Evolutionary conservation across 2,797 vertebrate genomes (phyloP).

Genomic region (Phoeniculus purpureus): DNA sequence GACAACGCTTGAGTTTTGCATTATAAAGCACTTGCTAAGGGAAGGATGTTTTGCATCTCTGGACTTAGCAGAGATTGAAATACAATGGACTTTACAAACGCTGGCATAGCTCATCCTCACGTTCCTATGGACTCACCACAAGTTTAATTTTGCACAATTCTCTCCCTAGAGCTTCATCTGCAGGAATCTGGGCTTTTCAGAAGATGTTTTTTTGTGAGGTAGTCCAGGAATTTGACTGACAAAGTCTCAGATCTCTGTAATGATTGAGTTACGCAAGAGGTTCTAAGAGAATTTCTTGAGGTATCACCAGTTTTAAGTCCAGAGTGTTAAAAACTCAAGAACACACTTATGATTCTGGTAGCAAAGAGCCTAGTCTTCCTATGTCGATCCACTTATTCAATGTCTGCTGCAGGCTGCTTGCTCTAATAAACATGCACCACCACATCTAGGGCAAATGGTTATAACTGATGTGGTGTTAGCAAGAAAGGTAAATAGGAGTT

Average conservation of each 20-base stretch:
- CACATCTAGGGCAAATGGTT: not conserved
- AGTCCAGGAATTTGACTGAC: not conserved
- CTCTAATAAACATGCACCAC: not conserved
- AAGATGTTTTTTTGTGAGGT: not conserved
- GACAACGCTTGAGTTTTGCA: constrained; percentile 16
- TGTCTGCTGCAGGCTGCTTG: not conserved
- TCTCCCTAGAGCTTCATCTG: not conserved
- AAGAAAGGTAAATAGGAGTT: not conserved
- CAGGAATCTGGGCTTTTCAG: not conserved
- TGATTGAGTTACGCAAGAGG: not conserved
- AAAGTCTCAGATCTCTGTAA: not conserved
- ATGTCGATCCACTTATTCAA: not conserved
- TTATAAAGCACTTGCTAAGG: not conserved
- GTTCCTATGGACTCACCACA: not conserved
- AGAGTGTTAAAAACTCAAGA: not conserved
- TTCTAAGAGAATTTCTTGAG: not conserved
- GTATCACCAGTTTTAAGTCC: not conserved
- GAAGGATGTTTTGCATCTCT: not conserved
- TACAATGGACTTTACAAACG: not conserved
- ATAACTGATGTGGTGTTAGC: not conserved
- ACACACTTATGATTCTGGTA: not conserved
- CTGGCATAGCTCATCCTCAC: not conserved
- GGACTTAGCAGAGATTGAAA: not conserved
- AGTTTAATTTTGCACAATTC: not conserved
- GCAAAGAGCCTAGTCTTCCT: not conserved